Evolutionary conservation across 2,888 invertebrate genomes (phyloP), one percentile per base, ranked within the genome.

Genomic region (Polyommatus iphigenia): DNA sequence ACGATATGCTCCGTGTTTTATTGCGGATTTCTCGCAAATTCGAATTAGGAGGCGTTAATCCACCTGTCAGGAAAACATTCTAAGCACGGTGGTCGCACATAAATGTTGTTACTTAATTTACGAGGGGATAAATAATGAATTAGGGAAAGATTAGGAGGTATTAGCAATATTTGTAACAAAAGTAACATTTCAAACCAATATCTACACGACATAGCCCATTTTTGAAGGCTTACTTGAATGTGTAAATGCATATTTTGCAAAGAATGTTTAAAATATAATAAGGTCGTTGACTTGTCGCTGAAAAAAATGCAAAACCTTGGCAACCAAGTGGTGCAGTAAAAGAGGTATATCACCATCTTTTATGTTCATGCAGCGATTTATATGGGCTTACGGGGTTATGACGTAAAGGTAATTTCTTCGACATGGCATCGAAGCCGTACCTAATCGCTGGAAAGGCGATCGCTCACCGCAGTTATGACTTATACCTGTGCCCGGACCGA

Each of bases 361-460:
- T 75, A 75, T 75, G 75, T 75, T 77, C 81, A 80, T 80, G 80
- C 73, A 77, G 71, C 32, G 59, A 62, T 29, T 59, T 75, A 73
- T 73, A 78, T 75, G 41, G 57, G 78, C 78, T 78, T 73, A 75
- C 73, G 59, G 62, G 73, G 72, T 78, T 78, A 78, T 78, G 82
- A 83, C 82, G 84, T 84, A 83, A 81, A 84, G 84, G 88, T 84
- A 88, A 88, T 89, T 89, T 85, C 88, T 85, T 82, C 83, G 83
- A 84, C 85, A 84, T 87, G 85, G 83, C 82, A 81, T 77, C 80
- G 83, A 84, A 84, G 81, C 87, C 90, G 88, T 90, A 88, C 87
- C 91, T 90, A 91, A 90, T 90, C 86, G 82, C 86, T 84, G 84
- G 89, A 87, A 90, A 89, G 88, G 88, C 88, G 89, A 89, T 84